Percentiles rank a stretch among this genome's conserved stretches.
phyloP scores from a whole-genome alignment of 2,113 vertebrate genomes.

The Epinephelus fuscoguttatus region DNA sequence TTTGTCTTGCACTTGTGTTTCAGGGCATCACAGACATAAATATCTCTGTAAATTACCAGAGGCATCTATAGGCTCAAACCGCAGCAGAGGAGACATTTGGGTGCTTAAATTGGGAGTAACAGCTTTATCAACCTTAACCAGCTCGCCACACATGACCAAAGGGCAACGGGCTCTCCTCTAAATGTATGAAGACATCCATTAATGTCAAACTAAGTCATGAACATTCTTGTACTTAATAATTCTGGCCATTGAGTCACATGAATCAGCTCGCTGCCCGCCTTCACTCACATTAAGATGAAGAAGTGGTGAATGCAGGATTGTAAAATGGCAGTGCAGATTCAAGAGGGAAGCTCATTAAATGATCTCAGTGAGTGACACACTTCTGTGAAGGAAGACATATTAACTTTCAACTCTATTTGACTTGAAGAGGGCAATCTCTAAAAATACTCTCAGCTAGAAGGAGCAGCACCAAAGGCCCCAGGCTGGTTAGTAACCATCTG shows the following conservation, averaged over 20 bases:
- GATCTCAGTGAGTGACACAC: conserved; percentile 46
- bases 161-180: not conserved
- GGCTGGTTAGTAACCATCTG: not conserved
- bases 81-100: conserved; percentile 33
- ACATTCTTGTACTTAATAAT: conserved; percentile 1
- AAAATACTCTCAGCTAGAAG: conserved; percentile 42
- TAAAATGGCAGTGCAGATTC: conserved; percentile 14
- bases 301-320: not conserved
- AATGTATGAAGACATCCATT: not conserved
- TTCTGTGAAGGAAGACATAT: conserved; percentile 35
- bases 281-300: conserved; percentile 16
- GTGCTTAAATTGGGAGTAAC: conserved; percentile 5
- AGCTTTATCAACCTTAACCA: conserved; percentile 9
- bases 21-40: conserved; percentile 1
- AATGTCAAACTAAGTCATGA: not conserved
- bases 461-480: not conserved
- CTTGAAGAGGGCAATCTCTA: conserved; percentile 40
- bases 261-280: conserved; percentile 2
- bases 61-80: not conserved
- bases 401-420: conserved; percentile 51
- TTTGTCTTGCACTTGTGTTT: conserved; percentile 1
- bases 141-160: not conserved
- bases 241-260: conserved; percentile 18
- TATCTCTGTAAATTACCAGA: not conserved
- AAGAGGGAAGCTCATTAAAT: conserved; percentile 2